Base-by-base conservation (phyloP, 1,140 invertebrate species). In the Melipona quadrifasciata region DNA sequence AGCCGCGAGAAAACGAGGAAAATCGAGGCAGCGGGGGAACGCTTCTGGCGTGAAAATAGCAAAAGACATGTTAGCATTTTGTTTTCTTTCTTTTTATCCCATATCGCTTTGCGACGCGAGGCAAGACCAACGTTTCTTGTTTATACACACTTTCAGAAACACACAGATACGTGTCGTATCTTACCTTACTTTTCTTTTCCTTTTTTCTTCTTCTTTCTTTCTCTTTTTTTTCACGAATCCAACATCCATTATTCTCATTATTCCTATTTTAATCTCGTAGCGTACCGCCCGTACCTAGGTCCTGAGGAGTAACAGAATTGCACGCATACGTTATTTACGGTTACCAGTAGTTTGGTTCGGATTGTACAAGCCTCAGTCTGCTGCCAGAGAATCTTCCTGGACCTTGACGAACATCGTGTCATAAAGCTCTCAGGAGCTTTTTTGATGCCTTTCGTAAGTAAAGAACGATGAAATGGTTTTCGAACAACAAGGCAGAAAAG, bases 61-160 rank as follows among this genome's bases (percentile, higher is more conserved):
- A 91, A 91, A 91, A 91, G 90, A 91, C 88, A 91, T 90, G 39
- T 89, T 88, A 91, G 90, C 90, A 91, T 91, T 91, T 91, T 83
- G 80, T 67, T 90, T 87, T 82, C 68, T 31, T 55, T 80, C 68
- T 16, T 24, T 58, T 90, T 86, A 84, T 78, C 74, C 80, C 70
- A 68, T 85, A 72, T 65, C 72, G 71, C 55, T 21, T 34, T 39
- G 61, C 65, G 73, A 39, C 72, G 53, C 51, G 21, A 34, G 27
- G 70, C 80, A 53, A 81, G 51, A 27, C 82, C 65, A 27, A 67
- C 21, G 58, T 34, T 31, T 39, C 31, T 58, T 27, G 76, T 70
- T 86, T n/a, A n/a, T 81, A 80, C 74, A 85, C 57, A 88, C 64
- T 88, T 80, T 65, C 79, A 84, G 64, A 83, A 53, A 85, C 82